Percentiles rank a stretch among this genome's conserved stretches.
Conservation (phyloP, 2,113 vertebrate species). For the Gyps fulvus region DNA sequence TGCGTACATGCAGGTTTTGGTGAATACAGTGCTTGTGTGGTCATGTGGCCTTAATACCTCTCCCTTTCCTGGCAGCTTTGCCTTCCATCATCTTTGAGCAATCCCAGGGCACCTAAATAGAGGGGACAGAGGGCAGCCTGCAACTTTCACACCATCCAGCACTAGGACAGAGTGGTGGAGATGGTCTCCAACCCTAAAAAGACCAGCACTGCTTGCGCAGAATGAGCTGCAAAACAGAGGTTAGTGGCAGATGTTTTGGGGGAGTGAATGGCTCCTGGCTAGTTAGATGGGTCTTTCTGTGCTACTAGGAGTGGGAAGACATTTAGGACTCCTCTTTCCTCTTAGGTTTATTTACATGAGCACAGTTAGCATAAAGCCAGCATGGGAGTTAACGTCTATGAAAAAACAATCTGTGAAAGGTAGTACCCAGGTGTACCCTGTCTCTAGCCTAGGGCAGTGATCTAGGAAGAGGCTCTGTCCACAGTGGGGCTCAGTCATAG, state of each 20-base stretch:
- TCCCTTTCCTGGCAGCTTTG: not conserved
- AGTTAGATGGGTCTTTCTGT: not conserved
- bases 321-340: not conserved
- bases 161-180: not conserved
- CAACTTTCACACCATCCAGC: not conserved
- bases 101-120: not conserved
- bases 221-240: not conserved
- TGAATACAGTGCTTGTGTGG: too few relatives aligned
- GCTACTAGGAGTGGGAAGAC: not conserved
- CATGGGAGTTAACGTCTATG: not conserved
- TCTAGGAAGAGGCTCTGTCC: not conserved
- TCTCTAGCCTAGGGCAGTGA: not conserved
- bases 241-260: not conserved
- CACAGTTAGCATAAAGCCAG: not conserved
- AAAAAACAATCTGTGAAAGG: not conserved
- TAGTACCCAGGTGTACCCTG: accelerated
- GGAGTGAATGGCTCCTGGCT: not conserved
- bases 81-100: not conserved
- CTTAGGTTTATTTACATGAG: not conserved
- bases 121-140: not conserved
- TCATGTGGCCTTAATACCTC: not conserved
- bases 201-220: accelerated
- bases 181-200: not conserved
- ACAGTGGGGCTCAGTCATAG: accelerated
- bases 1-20: accelerated